Conservation (phyloP, 2,888 invertebrate species). For the Mythimna albipuncta region DNA sequence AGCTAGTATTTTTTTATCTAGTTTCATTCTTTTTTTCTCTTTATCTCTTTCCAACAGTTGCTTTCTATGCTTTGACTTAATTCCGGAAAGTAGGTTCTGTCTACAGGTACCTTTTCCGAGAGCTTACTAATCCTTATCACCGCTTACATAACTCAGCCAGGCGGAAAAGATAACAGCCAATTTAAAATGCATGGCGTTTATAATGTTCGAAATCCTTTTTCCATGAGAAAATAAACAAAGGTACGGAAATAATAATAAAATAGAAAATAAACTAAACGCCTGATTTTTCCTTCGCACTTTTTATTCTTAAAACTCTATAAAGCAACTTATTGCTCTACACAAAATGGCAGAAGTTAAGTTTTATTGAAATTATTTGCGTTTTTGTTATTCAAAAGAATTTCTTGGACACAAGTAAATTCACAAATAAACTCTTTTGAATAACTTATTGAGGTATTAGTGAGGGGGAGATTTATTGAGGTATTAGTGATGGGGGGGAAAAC, state of each 20-base stretch:
- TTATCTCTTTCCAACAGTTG: too few relatives aligned
- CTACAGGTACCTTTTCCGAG: neutral
- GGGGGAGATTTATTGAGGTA: too few relatives aligned
- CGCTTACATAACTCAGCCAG: neutral
- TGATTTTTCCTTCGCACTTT: conserved; percentile 30
- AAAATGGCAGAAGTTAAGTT: conserved; percentile 32
- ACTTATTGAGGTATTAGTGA: too few relatives aligned
- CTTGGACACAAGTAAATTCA: too few relatives aligned
- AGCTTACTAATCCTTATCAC: neutral
- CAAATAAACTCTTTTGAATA: too few relatives aligned
- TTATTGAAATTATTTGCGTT: neutral
- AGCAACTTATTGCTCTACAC: conserved; percentile 35
- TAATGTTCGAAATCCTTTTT: conserved; percentile 28
- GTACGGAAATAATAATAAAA: conserved; percentile 28
- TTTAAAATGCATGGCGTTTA: conserved; percentile 33
- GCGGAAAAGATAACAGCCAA: conserved; percentile 10
- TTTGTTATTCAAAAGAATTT: conserved; percentile 4
- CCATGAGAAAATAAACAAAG: conserved; percentile 41
- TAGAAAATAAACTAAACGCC: conserved; percentile 32
- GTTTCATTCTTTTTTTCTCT: neutral
- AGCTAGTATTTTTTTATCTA: too few relatives aligned
- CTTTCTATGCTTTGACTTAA: neutral
- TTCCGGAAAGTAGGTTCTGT: neutral
- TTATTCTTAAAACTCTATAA: conserved; percentile 21
- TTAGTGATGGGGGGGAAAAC: too few relatives aligned